phyloP scores from a whole-genome alignment of 2,797 vertebrate species.

The Melanotaenia pygmaea region DNA sequence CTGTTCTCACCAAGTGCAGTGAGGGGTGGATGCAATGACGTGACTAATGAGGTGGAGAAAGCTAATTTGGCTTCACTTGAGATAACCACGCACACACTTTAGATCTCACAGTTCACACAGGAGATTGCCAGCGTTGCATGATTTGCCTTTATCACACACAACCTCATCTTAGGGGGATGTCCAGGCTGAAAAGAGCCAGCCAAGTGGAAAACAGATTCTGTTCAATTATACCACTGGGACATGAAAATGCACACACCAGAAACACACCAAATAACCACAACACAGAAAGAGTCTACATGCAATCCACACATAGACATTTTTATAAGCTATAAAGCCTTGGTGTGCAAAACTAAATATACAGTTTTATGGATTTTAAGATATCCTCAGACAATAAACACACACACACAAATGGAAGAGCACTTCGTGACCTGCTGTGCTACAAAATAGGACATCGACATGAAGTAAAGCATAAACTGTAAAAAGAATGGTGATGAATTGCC shows the following conservation, averaged over 20 bases:
- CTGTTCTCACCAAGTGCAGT: constrained; percentile 34
- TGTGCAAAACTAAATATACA: background rate
- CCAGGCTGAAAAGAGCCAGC: constrained; percentile 47
- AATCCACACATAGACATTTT: constrained; percentile 1
- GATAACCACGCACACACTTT: constrained; percentile 61
- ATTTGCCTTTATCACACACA: constrained; percentile 49
- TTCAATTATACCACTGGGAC: constrained; percentile 66
- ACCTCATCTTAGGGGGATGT: constrained; percentile 12
- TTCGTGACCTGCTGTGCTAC: background rate
- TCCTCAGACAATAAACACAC: background rate
- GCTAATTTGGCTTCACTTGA: constrained; percentile 71
- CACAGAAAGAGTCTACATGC: background rate
- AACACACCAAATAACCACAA: constrained; percentile 8
- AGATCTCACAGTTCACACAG: constrained; percentile 35
- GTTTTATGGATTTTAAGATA: background rate
- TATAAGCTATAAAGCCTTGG: background rate
- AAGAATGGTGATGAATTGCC: background rate
- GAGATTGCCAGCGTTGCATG: constrained; percentile 38
- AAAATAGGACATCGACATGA: background rate
- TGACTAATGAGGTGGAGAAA: constrained; percentile 81
- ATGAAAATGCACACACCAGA: constrained; percentile 14
- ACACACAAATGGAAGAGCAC: background rate
- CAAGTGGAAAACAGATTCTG: constrained; percentile 64
- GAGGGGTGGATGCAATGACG: constrained; percentile 66
- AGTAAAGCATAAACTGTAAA: background rate